phyloP scores from a whole-genome alignment of 1,140 invertebrate species.

The Formica selysi region DNA sequence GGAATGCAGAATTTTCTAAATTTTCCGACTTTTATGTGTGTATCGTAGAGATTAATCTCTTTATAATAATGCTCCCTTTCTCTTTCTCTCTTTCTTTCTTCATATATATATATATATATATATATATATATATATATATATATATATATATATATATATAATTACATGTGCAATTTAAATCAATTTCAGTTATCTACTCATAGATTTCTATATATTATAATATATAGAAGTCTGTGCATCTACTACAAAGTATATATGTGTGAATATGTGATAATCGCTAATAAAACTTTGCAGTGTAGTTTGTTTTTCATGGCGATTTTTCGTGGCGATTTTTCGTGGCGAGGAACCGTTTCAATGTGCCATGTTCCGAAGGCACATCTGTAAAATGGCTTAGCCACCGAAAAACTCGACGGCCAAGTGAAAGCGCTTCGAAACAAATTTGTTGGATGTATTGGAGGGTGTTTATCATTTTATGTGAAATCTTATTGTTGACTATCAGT shows the following conservation, averaged over 20 bases:
- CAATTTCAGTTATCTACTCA: background rate
- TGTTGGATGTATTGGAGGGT: background rate
- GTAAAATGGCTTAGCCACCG: background rate
- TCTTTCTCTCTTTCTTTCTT: background rate
- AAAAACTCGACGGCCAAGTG: background rate
- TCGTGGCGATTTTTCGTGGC: background rate
- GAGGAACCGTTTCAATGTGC: background rate
- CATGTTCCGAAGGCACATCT: background rate
- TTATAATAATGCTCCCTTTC: background rate
- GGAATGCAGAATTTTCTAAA: too few species aligned
- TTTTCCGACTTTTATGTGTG: too few species aligned
- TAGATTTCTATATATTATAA: too few species aligned
- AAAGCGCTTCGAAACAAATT: background rate
- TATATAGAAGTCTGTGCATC: too few species aligned
- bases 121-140: too few species aligned
- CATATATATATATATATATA: too few species aligned
- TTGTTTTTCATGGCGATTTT: slow-evolving; percentile 2
- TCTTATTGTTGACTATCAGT: background rate
- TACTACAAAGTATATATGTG: too few species aligned
- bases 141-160: too few species aligned
- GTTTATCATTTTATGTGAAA: background rate
- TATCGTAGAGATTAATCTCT: background rate
- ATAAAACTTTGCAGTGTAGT: background rate
- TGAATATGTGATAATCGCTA: background rate
- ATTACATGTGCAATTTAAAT: background rate